Conservation (phyloP, 1,140 invertebrate genomes). For the Mizuhopecten yessoensis region DNA sequence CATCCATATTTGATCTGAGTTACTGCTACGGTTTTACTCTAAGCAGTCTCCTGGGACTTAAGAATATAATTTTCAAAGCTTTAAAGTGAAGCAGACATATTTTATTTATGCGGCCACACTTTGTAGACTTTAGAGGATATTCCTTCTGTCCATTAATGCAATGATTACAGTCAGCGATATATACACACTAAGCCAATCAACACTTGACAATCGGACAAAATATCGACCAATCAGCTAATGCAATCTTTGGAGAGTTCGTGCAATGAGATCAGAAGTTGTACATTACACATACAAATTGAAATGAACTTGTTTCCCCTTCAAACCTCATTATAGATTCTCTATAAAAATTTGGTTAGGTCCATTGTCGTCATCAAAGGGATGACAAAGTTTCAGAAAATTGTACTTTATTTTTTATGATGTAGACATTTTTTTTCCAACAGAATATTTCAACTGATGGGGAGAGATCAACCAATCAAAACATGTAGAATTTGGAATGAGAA, state of each 20-base stretch:
- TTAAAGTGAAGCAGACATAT: constrained; percentile 38
- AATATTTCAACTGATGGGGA: not conserved
- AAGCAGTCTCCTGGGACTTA: not conserved
- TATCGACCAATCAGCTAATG: constrained; percentile 20
- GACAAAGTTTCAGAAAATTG: not conserved
- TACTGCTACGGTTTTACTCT: constrained; percentile 33
- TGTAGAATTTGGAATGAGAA: not conserved
- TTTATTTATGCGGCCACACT: not conserved
- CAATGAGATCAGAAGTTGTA: constrained; percentile 38
- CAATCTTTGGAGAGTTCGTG: constrained; percentile 7
- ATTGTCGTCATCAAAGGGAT: not conserved
- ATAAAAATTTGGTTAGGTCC: not conserved
- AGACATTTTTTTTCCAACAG: not conserved
- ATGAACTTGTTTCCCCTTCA: not conserved
- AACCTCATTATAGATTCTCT: not conserved
- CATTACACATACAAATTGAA: not conserved
- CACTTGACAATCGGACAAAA: constrained; percentile 1
- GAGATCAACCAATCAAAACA: not conserved
- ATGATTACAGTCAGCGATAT: not conserved
- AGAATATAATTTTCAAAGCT: constrained; percentile 40
- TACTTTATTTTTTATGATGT: constrained; percentile 17
- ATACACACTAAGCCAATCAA: not conserved
- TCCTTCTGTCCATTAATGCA: not conserved
- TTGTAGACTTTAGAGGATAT: not conserved
- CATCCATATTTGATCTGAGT: constrained; percentile 34